Conservation (phyloP, 2,797 vertebrate species). For the Phataginus tricuspis region DNA sequence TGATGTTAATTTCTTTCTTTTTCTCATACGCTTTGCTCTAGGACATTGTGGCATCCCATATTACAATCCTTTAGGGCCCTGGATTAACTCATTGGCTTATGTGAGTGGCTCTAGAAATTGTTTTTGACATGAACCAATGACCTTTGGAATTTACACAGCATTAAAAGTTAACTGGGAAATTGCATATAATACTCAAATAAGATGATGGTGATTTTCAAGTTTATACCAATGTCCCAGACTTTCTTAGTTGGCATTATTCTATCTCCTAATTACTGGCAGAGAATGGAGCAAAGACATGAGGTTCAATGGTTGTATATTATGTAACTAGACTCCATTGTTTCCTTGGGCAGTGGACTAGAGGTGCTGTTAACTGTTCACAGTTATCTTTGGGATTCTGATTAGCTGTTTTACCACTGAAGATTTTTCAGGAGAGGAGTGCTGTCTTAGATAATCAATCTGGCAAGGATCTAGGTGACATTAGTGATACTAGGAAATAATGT, state of each 20-base stretch:
- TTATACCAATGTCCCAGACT: background rate
- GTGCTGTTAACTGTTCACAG: background rate
- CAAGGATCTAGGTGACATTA: background rate
- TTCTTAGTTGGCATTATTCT: background rate
- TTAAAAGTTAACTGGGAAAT: conserved; percentile 51
- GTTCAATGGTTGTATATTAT: background rate
- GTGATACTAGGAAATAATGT: background rate
- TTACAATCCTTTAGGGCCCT: background rate
- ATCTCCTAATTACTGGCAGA: background rate
- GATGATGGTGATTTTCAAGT: conserved; percentile 4
- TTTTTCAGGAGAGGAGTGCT: background rate
- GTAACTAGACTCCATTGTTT: background rate
- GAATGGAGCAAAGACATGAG: background rate
- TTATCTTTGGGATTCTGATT: background rate
- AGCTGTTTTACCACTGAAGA: background rate
- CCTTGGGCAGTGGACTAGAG: background rate
- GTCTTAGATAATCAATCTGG: background rate
- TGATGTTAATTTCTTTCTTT: conserved; percentile 38
- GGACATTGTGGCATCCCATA: background rate
- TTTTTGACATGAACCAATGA: conserved; percentile 54
- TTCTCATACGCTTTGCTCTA: background rate
- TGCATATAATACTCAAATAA: background rate
- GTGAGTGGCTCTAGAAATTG: background rate
- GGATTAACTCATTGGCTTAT: conserved; percentile 28
- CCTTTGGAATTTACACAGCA: conserved; percentile 39